Base-by-base conservation (phyloP, 2,113 vertebrate genomes). In the Tonatia bakeri region DNA sequence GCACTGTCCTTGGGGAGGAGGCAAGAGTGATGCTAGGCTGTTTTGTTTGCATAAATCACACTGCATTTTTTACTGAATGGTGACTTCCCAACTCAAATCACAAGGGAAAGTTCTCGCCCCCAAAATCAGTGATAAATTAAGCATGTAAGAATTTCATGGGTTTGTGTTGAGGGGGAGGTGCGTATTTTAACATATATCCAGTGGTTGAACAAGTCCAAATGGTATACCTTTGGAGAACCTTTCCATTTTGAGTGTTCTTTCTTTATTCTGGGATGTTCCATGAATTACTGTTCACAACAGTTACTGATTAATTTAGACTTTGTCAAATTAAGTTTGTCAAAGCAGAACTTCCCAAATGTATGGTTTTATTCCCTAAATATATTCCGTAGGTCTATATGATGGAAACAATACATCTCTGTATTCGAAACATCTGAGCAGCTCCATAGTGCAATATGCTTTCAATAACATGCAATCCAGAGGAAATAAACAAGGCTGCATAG, bases 361-460 rank as follows among this genome's bases (percentile, higher is more conserved):
- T 98, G 98, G 98, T 98, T 98, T 98, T 99, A 99, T 97, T 98
- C 98, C 98, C 99, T 99, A 99, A 99, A 99, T 99, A 98, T 99
- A 96, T 98, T 98, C 98, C 97, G 98, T 98, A 99, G 96, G 98
- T 98, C 98, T 99, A 98, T 98, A 98, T 98, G 97, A 98, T 96
- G 97, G 98, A 98, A 99, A 99, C 98, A 98, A 98, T 98, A 98
- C 97, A 24, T 33, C 16, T 99, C 98, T 98, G 97, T 98, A 98
- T 98, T 99, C 98, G 98, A 98, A 99, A 98, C 98, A 99, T 99
- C 98, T 98, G 97, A 99, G 99, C 98, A 99, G 98, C 98, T 99
- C 98, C 99, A 99, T 99, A 98, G 98, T 99, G 99, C 99, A 99
- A 98, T 99, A 99, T 98, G 98, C 98, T 98, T 98, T 99, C 98